These are phyloP conservation scores for Luehdorfia chinensis DNA, from an alignment of 1,140 invertebrate species.

Conservation along the genomic window DNA sequence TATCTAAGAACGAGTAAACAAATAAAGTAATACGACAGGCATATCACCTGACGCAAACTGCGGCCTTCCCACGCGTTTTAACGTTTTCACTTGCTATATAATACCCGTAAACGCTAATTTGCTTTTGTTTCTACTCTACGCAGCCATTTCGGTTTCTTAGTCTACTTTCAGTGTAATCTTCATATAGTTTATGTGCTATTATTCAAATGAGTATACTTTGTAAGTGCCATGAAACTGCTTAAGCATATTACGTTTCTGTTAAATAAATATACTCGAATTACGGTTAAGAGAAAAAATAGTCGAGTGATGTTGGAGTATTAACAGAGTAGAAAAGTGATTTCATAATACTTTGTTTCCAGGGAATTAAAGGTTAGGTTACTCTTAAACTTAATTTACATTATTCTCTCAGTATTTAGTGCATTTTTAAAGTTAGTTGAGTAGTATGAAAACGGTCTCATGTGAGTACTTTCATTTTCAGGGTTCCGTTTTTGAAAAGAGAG, in stretches of 20 bases:
- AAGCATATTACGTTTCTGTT: conserved; percentile 17
- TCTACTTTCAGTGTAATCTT: conserved; percentile 44
- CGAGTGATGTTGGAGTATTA: conserved; percentile 11
- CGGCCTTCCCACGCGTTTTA: conserved; percentile 55
- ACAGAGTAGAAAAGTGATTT: conserved; percentile 6
- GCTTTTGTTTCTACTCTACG: conserved; percentile 57
- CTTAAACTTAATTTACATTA: conserved; percentile 10
- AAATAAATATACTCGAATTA: conserved; percentile 17
- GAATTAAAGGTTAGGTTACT: conserved; percentile 3
- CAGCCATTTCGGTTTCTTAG: conserved; percentile 53
- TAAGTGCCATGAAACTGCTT: conserved; percentile 16
- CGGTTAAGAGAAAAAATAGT: conserved; percentile 12
- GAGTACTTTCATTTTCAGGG: too few species aligned
- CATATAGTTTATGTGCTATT: conserved; percentile 35
- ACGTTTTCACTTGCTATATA: conserved; percentile 36
- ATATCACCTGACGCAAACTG: conserved; percentile 48
- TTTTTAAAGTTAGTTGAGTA: conserved; percentile 11
- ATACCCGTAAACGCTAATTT: conserved; percentile 50
- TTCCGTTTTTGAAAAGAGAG: too few species aligned
- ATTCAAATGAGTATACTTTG: conserved; percentile 27
- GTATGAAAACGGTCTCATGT: conserved; percentile 7
- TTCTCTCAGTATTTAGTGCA: conserved; percentile 1
- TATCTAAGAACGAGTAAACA: conserved; percentile 48
- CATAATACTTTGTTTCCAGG: conserved; percentile 5
- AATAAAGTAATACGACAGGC: conserved; percentile 52